Conservation (phyloP, 2,113 vertebrate species). For the Marmota flaviventris region DNA sequence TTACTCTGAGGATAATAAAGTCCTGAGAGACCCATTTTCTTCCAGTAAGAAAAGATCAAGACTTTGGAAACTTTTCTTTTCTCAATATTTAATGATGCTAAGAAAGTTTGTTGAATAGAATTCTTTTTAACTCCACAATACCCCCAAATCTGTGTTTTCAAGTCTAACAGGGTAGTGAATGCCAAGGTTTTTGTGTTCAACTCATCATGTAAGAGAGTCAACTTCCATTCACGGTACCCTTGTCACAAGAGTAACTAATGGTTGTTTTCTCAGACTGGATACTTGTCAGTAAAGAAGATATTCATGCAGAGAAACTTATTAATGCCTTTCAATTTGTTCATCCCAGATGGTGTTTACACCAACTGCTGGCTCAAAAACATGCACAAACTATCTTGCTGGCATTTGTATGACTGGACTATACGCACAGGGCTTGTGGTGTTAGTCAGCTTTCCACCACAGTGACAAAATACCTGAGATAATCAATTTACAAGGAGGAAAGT, state of each 20-base stretch:
- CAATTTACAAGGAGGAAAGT: not conserved
- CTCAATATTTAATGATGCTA: not conserved
- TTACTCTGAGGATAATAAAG: constrained; percentile 74
- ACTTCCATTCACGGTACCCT: not conserved
- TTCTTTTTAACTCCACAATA: not conserved
- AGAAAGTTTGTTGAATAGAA: not conserved
- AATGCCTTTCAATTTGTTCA: not conserved
- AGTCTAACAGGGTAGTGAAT: not conserved
- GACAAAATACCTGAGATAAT: not conserved
- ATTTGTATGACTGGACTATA: not conserved
- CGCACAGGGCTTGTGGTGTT: not conserved
- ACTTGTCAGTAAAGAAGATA: not conserved
- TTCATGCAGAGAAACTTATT: not conserved
- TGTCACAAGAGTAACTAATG: not conserved
- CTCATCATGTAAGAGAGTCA: not conserved
- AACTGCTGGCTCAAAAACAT: not conserved
- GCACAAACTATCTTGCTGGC: not conserved
- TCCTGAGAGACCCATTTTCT: constrained; percentile 67
- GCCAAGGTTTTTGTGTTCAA: not conserved
- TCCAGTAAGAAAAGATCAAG: constrained; percentile 69
- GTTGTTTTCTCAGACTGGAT: not conserved
- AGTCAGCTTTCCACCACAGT: not conserved
- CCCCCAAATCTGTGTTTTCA: not conserved
- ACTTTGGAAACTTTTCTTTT: constrained; percentile 22
- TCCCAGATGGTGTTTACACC: not conserved